Base-by-base conservation (phyloP, 2,888 invertebrate species). In the Pachydiplax longipennis region DNA sequence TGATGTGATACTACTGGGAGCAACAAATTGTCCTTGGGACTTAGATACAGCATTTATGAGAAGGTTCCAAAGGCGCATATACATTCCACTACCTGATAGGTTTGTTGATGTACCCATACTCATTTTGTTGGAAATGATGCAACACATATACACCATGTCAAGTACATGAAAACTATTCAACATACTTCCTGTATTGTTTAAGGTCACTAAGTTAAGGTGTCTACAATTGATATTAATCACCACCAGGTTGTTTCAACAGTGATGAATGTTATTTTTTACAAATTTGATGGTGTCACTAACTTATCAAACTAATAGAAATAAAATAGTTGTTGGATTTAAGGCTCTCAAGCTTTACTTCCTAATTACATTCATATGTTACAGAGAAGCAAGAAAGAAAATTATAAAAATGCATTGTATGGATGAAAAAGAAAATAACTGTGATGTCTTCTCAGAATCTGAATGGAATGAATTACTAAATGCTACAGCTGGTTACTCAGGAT, bases 1-100 rank as follows among this genome's bases (percentile, higher is more conserved):
- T 13, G 37, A 87, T 58, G 61, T 61, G 8, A 93, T 95, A 91
- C 92, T 96, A 25, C 93, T 96, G 40, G 95, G 95, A 92, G 95
- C 95, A 25, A 96, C 96, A 3, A 96, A 96, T 93, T 95, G 95
- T 92, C 96, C 96, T 0, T 96, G 96, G 96, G 96, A 96, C 91
- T 93, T 96, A 44, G 96, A 96, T 92, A 93, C 94, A 0, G 96
- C 96, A 0, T 95, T 96, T 92, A 92, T 95, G 91, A 92, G 95
- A 90, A 93, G 96, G 81, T 95, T 96, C 92, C 95, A 95, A 92
- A 94, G 94, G 92, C 93, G 94, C 22, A 94, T 95, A 48, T 95
- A 95, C 92, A 94, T 95, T 61, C 95, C 95, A 0, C 93, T 96
- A 40, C 96, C 96, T 5, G 93, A 94, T 92, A 93, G 92, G 94